Evolutionary conservation across 1,140 invertebrate species (phyloP).

Genomic region (Drosophila leontia): DNA sequence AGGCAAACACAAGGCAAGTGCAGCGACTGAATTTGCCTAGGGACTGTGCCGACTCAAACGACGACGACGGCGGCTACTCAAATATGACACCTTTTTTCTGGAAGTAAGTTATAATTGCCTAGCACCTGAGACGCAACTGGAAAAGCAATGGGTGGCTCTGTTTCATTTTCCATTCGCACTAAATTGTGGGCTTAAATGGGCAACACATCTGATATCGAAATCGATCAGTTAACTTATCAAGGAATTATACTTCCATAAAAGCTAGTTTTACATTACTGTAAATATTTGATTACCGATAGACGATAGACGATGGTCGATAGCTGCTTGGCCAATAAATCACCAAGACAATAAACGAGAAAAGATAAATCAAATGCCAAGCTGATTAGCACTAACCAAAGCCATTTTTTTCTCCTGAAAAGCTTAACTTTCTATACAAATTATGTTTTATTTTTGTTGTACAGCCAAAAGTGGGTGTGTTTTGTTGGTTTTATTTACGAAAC

Average conservation of each 20-base stretch:
- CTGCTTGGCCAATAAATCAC: slow-evolving; percentile 32
- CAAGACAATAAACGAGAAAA: slow-evolving; percentile 30
- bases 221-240: slow-evolving; percentile 19
- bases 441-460: slow-evolving; percentile 24
- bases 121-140: slow-evolving; percentile 38
- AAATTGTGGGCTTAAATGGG: slow-evolving; percentile 41
- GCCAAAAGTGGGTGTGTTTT: slow-evolving; percentile 69
- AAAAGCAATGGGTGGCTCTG: background rate
- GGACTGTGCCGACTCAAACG: background rate
- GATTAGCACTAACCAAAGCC: slow-evolving; percentile 27
- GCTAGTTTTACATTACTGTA: slow-evolving; percentile 43
- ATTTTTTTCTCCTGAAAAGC: background rate
- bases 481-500: slow-evolving; percentile 64
- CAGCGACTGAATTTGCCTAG: slow-evolving; percentile 44
- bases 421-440: slow-evolving; percentile 44
- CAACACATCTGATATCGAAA: slow-evolving; percentile 25
- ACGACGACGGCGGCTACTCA: slow-evolving; percentile 29
- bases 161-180: slow-evolving; percentile 19
- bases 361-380: slow-evolving; percentile 46
- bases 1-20: slow-evolving; percentile 64
- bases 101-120: slow-evolving; percentile 45
- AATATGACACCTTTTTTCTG: slow-evolving; percentile 60
- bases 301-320: background rate
- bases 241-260: slow-evolving; percentile 35
- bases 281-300: slow-evolving; percentile 35